Conservation (phyloP, 2,113 vertebrate species). For the Ondatra zibethicus region DNA sequence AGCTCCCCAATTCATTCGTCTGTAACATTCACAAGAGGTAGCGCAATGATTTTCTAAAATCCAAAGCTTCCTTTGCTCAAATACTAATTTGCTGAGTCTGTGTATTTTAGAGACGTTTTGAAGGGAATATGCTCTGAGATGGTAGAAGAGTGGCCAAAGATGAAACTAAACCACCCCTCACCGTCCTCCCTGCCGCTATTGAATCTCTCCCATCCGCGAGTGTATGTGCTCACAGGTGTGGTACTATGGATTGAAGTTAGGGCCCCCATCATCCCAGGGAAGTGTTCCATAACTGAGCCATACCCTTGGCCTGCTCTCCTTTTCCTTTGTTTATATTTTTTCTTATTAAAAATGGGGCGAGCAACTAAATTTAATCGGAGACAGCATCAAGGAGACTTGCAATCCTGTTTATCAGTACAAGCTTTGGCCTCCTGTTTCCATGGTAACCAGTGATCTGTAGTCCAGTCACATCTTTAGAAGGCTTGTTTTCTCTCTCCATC, state of each 20-base stretch:
- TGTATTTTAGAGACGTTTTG: background rate
- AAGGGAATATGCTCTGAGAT: background rate
- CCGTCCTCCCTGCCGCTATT: background rate
- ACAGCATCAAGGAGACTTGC: background rate
- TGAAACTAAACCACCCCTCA: background rate
- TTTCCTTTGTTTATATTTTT: no score
- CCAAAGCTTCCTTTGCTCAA: background rate
- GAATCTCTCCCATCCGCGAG: background rate
- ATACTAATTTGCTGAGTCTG: background rate
- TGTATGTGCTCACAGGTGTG: background rate
- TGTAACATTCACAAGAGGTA: background rate
- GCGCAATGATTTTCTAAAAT: background rate
- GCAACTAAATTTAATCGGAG: conserved; percentile 17
- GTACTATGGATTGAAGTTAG: background rate
- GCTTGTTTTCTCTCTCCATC: conserved; percentile 57
- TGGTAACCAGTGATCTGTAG: conserved; percentile 76
- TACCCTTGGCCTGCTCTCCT: background rate
- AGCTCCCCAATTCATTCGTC: background rate
- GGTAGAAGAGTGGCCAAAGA: background rate
- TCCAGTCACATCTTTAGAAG: conserved; percentile 59
- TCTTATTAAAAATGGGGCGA: background rate
- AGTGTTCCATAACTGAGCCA: background rate
- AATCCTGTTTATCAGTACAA: background rate
- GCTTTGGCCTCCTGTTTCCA: conserved; percentile 68
- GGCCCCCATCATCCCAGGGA: background rate